Evolutionary conservation across 2,797 vertebrate species (phyloP).

Genomic region (Hipposideros larvatus): DNA sequence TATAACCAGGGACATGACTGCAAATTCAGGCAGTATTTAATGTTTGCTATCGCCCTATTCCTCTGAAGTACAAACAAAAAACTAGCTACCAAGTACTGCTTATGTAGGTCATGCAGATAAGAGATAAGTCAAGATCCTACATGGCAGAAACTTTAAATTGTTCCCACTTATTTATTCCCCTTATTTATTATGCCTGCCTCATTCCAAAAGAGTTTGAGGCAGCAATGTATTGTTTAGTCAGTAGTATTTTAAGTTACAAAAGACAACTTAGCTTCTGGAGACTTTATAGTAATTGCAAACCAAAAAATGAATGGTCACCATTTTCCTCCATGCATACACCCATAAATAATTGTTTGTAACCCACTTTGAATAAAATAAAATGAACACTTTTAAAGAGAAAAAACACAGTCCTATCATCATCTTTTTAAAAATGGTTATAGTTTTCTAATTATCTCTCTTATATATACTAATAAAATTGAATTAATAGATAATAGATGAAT

Average conservation of each 20-base stretch:
- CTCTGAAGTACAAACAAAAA: neutral
- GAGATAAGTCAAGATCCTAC: neutral
- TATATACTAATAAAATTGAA: neutral
- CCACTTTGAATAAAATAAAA: neutral
- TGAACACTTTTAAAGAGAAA: neutral
- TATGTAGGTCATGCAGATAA: neutral
- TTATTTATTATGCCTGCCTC: neutral
- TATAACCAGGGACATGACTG: neutral
- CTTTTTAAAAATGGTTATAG: neutral
- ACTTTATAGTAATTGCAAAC: neutral
- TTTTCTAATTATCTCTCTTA: neutral
- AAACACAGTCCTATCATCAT: neutral
- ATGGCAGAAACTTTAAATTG: neutral
- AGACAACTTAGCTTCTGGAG: neutral
- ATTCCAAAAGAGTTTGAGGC: neutral
- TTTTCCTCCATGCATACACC: neutral
- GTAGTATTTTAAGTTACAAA: neutral
- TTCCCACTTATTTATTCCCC: neutral
- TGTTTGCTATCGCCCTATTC: neutral
- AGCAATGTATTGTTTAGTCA: neutral
- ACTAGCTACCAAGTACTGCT: neutral
- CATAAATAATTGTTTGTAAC: slow-evolving; percentile 3
- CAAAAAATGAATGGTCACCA: neutral
- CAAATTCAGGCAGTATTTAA: neutral
- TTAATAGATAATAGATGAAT: neutral